Evolutionary conservation across 2,113 vertebrate genomes (phyloP), one percentile per base, ranked within the genome.

Genomic region (Empidonax alnorum): DNA sequence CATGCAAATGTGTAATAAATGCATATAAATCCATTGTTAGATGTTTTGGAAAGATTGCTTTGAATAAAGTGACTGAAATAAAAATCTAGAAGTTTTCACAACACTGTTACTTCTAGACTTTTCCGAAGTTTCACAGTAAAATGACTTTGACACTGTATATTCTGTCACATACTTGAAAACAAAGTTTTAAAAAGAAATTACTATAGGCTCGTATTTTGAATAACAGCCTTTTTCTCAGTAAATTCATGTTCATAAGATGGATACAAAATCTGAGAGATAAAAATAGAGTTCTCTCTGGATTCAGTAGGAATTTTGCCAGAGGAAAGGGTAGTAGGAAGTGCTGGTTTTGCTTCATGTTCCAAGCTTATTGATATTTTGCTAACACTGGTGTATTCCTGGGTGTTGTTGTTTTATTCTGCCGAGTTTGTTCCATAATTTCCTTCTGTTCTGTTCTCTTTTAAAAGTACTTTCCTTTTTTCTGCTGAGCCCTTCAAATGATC

Each of bases 361-460:
- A 10, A 39, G 9, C 2, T 24, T 66, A 19, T 37, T 53, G 58
- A 33, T 59, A 47, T 15, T 88, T 59, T 44, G 59, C 22, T 80
- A 69, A 76, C 24, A 22, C 2, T 73, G 55, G 11, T 0, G 0
- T 67, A 42, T 19, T 77, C 73, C 14, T 55, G 81, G 15, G 23
- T 50, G 33, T 30, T 69, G 28, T 72, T 6, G 16, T 77, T 76
- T 88, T 74, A 39, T 86, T 77, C 39, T 68, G 19, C 35, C 21
- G 10, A 27, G 30, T 61, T 89, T 59, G 8, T 81, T 90, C 52
- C 33, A n/a, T 59, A 0, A 2, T 72, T 78, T 33, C 23, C 14
- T 87, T 82, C 62, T 80, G 35, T 62, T 84, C 49, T 31, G 7
- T 55, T 77, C 9, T 79, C 56, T 93, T 72, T 33, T 2, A 42